phyloP scores from a whole-genome alignment of 2,113 vertebrate genomes.

The Dunckerocampus dactyliophorus region DNA sequence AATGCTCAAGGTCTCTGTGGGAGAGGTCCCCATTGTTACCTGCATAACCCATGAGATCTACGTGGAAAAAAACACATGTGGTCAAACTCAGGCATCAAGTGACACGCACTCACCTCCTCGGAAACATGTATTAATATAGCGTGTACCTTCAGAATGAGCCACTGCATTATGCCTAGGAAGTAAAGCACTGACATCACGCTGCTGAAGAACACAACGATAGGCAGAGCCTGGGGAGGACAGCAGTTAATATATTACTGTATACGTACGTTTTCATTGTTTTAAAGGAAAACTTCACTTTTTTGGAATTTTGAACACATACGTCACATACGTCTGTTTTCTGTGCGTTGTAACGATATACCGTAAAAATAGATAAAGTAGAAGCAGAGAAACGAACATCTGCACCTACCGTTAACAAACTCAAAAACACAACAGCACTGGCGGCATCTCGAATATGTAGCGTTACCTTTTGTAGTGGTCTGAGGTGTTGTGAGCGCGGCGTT shows the following conservation, averaged over 20 bases:
- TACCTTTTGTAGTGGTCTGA: no score
- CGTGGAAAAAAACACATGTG: constrained; percentile 37
- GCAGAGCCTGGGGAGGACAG: constrained; percentile 74
- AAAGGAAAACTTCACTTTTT: no score
- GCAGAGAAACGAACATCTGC: no score
- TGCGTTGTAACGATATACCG: no score
- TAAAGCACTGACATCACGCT: constrained; percentile 92
- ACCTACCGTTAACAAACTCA: no score
- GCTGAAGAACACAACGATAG: constrained; percentile 92
- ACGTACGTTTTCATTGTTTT: neutral
- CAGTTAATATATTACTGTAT: neutral
- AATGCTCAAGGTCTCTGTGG: constrained; percentile 89
- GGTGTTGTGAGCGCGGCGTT: no score
- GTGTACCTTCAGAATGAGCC: constrained; percentile 87
- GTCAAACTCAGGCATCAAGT: constrained; percentile 3
- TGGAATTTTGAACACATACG: no score
- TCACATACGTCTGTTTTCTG: no score
- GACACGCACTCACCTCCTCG: neutral
- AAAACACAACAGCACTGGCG: no score
- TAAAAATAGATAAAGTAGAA: no score
- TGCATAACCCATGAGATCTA: constrained; percentile 94
- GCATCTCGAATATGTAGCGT: no score
- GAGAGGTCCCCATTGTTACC: constrained; percentile 85
- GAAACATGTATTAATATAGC: neutral
- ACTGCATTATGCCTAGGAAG: constrained; percentile 87